These are phyloP conservation scores for Heteropelma amictum DNA, from an alignment of 2,888 invertebrate species.

Conservation along the genomic window DNA sequence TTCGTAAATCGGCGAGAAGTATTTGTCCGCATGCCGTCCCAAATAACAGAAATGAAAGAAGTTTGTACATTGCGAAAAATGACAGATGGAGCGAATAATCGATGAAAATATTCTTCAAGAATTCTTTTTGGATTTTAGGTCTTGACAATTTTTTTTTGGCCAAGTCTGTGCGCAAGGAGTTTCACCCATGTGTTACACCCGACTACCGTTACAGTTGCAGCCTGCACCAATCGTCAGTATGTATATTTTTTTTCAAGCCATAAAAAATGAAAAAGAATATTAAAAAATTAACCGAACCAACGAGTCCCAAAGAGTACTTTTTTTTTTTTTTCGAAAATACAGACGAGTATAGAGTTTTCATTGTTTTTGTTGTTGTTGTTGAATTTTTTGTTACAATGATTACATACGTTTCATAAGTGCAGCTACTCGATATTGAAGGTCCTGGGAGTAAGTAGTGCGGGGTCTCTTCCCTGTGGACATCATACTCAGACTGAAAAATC, in stretches of 20 bases:
- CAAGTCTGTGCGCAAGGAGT: constrained; percentile 36
- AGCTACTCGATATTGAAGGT: constrained; percentile 78
- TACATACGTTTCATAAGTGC: constrained; percentile 79
- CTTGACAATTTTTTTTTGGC: background rate
- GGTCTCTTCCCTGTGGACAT: constrained; percentile 76
- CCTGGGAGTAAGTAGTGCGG: constrained; percentile 78
- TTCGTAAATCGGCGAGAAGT: no score
- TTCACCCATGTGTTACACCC: constrained; percentile 60
- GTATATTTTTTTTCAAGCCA: constrained; percentile 41
- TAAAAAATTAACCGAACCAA: constrained; percentile 62
- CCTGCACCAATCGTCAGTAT: constrained; percentile 32
- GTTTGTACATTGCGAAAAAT: background rate
- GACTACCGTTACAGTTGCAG: constrained; percentile 39
- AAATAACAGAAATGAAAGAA: background rate
- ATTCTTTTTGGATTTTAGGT: no score
- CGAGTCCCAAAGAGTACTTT: constrained; percentile 54
- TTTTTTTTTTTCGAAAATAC: no score
- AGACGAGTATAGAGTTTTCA: constrained; percentile 40
- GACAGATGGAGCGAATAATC: constrained; percentile 10
- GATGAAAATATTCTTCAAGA: no score
- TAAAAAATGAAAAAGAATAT: constrained; percentile 11
- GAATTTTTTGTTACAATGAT: constrained; percentile 60
- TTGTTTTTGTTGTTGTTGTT: constrained; percentile 23
- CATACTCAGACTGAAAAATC: constrained; percentile 62
- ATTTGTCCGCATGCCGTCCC: no score